phyloP scores from a whole-genome alignment of 2,113 vertebrate genomes.

The Pelvicachromis taeniatus region DNA sequence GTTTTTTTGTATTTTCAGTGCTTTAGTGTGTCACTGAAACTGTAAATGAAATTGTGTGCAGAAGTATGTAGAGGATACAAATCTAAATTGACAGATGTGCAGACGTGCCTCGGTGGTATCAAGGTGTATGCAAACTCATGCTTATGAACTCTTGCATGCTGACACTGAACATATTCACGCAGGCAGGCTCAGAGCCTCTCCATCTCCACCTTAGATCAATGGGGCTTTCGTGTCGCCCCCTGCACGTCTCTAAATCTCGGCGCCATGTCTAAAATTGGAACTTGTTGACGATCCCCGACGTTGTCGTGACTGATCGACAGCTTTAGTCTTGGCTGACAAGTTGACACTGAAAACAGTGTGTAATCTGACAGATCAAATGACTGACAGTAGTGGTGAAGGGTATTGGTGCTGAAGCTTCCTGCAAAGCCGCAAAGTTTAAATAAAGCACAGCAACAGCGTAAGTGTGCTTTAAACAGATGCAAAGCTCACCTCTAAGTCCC shows the following conservation, averaged over 20 bases:
- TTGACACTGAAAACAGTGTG: not conserved
- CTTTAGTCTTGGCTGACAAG: conserved; percentile 42
- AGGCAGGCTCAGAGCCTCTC: not conserved
- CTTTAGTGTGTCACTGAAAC: not conserved
- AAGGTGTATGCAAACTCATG: not conserved
- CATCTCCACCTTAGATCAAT: conserved; percentile 25
- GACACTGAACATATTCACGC: not conserved
- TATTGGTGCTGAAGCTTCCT: not conserved
- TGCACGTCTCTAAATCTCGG: not conserved
- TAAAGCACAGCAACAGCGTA: conserved; percentile 23
- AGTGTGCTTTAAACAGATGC: conserved; percentile 42
- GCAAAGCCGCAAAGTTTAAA: conserved; percentile 41
- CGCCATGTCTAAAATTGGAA: conserved; percentile 20
- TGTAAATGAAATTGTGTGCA: not conserved
- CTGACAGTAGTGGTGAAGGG: conserved; percentile 16
- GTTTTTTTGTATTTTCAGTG: too few species aligned
- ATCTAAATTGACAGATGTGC: not conserved
- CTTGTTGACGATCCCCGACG: not conserved
- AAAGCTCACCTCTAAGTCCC: conserved; percentile 45
- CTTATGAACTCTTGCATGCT: not conserved
- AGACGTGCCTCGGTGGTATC: not conserved
- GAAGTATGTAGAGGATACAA: not conserved
- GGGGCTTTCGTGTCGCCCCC: not conserved
- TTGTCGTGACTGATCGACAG: conserved; percentile 9
- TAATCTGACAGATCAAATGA: conserved; percentile 32